Conservation (phyloP, 2,113 vertebrate genomes). For the Galbula dea region DNA sequence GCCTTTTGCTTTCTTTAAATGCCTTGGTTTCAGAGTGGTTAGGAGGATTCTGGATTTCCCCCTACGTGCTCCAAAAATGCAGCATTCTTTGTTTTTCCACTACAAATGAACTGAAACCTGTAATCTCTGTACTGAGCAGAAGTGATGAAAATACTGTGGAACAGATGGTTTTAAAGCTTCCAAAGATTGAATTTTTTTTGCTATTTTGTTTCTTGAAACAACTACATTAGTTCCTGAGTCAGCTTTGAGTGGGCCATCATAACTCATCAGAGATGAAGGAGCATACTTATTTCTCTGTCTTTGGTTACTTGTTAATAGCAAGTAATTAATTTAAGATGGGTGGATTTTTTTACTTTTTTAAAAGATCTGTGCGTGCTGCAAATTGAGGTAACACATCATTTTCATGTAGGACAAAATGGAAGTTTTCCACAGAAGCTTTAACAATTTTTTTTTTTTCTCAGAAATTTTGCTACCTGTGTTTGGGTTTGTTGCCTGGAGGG, state of each 20-base stretch:
- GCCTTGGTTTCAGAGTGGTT: not conserved
- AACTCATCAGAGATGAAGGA: not conserved
- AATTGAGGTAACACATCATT: not conserved
- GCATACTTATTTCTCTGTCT: not conserved
- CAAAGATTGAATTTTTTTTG: slow-evolving; percentile 30
- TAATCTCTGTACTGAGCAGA: slow-evolving; percentile 33
- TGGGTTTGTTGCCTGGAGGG: not conserved
- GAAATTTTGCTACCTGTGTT: not conserved
- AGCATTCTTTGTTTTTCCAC: slow-evolving; percentile 42
- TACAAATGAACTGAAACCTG: slow-evolving; percentile 31
- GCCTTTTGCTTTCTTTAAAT: not conserved
- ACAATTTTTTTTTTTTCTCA: not conserved
- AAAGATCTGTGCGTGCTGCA: not conserved
- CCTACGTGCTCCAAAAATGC: not conserved
- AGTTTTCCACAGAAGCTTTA: not conserved
- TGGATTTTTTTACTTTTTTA: not conserved
- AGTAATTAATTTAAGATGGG: not conserved
- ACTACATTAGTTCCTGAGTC: slow-evolving; percentile 30
- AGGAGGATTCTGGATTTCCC: slow-evolving; percentile 21
- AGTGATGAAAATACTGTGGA: slow-evolving; percentile 49
- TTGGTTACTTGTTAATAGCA: not conserved
- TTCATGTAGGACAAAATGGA: not conserved
- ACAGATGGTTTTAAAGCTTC: slow-evolving; percentile 58
- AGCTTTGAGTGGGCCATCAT: not conserved
- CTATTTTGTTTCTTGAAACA: slow-evolving; percentile 44